These are phyloP conservation scores for Scaptomyza reducta DNA, from an alignment of 2,888 invertebrate species.

Conservation along the genomic window DNA sequence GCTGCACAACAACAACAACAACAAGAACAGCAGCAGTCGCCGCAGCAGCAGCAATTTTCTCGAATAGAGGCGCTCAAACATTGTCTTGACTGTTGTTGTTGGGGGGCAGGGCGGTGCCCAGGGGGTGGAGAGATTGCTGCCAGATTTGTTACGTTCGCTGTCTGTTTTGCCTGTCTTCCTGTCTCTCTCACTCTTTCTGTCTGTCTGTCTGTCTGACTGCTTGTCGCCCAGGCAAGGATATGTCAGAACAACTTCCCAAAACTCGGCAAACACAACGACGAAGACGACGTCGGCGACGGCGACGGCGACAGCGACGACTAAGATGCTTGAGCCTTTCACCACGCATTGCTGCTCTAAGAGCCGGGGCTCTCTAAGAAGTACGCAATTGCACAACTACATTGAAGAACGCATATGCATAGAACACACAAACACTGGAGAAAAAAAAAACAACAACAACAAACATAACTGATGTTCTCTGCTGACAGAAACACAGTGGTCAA, in stretches of 20 bases:
- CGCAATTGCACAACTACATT: neutral
- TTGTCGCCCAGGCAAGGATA: slow-evolving; percentile 56
- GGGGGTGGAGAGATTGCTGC: slow-evolving; percentile 15
- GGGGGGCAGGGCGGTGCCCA: slow-evolving; percentile 11
- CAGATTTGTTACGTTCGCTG: slow-evolving; percentile 55
- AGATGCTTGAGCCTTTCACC: slow-evolving; percentile 43
- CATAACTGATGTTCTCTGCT: neutral
- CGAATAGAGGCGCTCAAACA: slow-evolving; percentile 19
- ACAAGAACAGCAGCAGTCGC: neutral
- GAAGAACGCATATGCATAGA: neutral
- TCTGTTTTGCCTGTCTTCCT: slow-evolving; percentile 29
- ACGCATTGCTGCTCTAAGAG: slow-evolving; percentile 31
- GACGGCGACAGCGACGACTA: neutral
- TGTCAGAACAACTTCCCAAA: slow-evolving; percentile 58
- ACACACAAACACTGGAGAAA: neutral
- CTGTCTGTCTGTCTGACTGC: slow-evolving; percentile 24
- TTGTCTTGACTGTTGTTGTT: slow-evolving; percentile 13
- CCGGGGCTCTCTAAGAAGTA: slow-evolving; percentile 3
- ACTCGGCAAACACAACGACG: slow-evolving; percentile 27
- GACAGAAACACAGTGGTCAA: neutral
- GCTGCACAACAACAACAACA: slow-evolving; percentile 11
- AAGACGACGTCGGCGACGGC: neutral
- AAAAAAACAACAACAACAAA: neutral
- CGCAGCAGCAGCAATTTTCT: slow-evolving; percentile 47
- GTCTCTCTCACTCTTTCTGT: slow-evolving; percentile 9